Evolutionary conservation across 2,888 invertebrate species (phyloP).

Genomic region (Acleris literana): DNA sequence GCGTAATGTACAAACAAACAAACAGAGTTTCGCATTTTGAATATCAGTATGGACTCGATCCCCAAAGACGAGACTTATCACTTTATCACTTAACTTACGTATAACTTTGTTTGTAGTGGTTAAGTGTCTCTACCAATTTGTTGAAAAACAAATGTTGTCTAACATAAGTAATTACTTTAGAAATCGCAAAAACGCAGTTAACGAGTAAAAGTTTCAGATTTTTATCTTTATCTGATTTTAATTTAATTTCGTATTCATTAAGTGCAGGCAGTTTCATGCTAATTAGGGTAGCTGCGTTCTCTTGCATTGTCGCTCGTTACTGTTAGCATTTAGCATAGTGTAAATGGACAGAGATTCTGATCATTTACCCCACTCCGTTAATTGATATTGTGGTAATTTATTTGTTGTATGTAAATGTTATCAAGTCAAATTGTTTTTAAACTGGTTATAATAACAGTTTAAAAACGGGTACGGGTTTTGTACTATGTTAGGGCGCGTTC

Average conservation of each 20-base stretch:
- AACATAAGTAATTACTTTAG: neutral
- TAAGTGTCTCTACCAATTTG: no score
- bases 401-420: neutral
- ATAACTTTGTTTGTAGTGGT: no score
- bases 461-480: neutral
- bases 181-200: slow-evolving; percentile 7
- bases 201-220: slow-evolving; percentile 20
- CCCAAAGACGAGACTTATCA: no score
- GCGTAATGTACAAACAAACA: no score
- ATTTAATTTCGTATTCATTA: slow-evolving; percentile 11
- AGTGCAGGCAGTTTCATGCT: slow-evolving; percentile 14
- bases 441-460: neutral
- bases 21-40: no score
- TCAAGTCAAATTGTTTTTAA: neutral
- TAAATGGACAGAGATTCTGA: neutral
- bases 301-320: slow-evolving; percentile 3
- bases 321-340: neutral
- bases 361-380: neutral
- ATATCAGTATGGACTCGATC: no score
- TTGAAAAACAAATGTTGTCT: no score
- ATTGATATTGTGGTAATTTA: neutral
- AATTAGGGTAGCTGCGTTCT: slow-evolving; percentile 12
- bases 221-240: slow-evolving; percentile 15
- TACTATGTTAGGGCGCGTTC: no score
- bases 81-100: no score